Conservation (phyloP, 2,888 invertebrate species). For the Meteorus cinctellus region DNA sequence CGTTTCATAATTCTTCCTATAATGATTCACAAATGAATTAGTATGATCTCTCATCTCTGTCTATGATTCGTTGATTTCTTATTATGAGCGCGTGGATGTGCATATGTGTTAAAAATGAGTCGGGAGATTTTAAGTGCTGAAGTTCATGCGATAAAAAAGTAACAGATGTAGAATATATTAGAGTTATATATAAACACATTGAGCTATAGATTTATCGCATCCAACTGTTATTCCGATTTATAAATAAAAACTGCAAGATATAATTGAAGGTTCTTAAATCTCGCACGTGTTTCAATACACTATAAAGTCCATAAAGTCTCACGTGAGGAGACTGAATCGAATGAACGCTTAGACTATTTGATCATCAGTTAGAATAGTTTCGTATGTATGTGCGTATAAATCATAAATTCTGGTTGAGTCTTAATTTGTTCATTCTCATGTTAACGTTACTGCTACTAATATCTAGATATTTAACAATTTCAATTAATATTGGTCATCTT, state of each 20-base stretch:
- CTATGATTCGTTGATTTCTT: background rate
- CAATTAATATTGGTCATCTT: too few species aligned
- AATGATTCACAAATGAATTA: background rate
- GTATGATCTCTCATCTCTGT: background rate
- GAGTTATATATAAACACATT: background rate
- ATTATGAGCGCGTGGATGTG: background rate
- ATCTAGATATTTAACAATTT: too few species aligned
- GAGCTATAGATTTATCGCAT: background rate
- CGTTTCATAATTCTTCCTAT: background rate
- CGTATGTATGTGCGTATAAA: too few species aligned
- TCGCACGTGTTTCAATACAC: too few species aligned
- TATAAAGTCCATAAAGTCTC: too few species aligned
- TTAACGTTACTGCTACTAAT: too few species aligned
- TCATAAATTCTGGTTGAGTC: too few species aligned
- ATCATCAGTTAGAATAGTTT: too few species aligned
- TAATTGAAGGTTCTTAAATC: too few species aligned
- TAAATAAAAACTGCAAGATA: background rate
- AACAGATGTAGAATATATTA: background rate
- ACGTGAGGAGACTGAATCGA: too few species aligned
- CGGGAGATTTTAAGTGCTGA: background rate
- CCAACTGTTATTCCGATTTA: background rate
- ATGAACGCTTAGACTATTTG: too few species aligned
- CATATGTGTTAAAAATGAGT: background rate
- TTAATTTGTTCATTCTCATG: too few species aligned
- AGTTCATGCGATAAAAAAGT: background rate